Evolutionary conservation across 2,797 vertebrate genomes (phyloP), one percentile per base, ranked within the genome.

Genomic region (Hylomyscus alleni): DNA sequence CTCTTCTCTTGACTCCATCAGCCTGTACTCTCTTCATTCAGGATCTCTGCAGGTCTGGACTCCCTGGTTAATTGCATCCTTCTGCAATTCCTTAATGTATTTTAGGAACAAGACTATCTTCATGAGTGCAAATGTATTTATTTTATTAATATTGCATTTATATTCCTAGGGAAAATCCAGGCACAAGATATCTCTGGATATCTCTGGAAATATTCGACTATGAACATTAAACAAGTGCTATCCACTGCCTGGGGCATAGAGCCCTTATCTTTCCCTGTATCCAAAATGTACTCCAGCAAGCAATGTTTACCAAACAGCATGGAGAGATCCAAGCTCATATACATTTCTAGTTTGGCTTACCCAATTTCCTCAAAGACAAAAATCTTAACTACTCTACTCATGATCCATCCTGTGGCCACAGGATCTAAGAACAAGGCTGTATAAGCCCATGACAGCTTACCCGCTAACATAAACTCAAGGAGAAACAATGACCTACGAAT

Each of bases 41-140:
- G 58, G 44, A 56, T 52, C 44, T 94, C 37, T 88, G 54, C 29
- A 75, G 2, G 9, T 85, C 60, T 56, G 50, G 19, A 44, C 40
- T 92, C 60, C 60, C 1, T 24, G 50, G 4, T n/a, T 56, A 89
- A 72, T 17, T 50, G 24, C 6, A 80, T 80, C 44, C 40, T 80
- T 91, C 80, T 87, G 8, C 11, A 91, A 90, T 81, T 86, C 92
- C 54, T 90, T 62, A 75, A 22, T n/a, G n/a, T 92, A 11, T 89
- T 81, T 94, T 72, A 77, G 8, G 26, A 6, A 83, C 20, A 50
- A 67, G 47, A n/a, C n/a, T 62, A 34, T 11, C 17, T 84, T 85
- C 44, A 19, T 14, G 62, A 76, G 34, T 56, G 13, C 22, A 86
- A 91, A 94, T 44, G 11, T 1, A 69, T 34, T 92, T 84, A 14